Evolutionary conservation across 2,888 invertebrate species (phyloP), one percentile per base, ranked within the genome.

Genomic region (Dasysyrphus albostriatus): DNA sequence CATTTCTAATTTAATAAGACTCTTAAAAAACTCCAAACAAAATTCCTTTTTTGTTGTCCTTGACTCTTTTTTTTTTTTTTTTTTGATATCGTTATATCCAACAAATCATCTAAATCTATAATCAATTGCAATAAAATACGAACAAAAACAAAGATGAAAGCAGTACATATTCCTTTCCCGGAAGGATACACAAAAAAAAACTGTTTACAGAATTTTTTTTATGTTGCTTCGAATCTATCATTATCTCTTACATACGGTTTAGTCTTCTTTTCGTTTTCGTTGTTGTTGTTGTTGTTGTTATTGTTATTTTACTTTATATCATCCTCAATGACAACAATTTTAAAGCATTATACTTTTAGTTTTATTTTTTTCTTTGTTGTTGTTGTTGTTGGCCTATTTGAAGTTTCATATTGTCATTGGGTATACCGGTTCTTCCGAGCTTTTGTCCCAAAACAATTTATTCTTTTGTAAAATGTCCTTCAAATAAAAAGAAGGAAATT

Each of bases 301-400:
- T 37, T 56, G 6, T 42, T 51, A 4, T 34, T 42, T 79, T 78
- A 24, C 69, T 42, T 77, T 70, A 74, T 82, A 82, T 78, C 77
- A 73, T 74, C 69, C 77, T 74, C 83, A 83, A 83, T 77, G 75
- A 58, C 70, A 70, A 83, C 78, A 87, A 83, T 87, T 87, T 74
- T 56, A 65, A 80, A 81, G 72, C 54, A 73, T 81, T 84, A 72
- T 44, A 49, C 34, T 67, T 80, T 63, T 80, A 29, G 14, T 44
- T 58, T 44, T 69, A 58, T 69, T 58, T 54, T 37, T 49, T 12
- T 58, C 29, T 16, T 24, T 16, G 14, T n/a, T 39, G 5, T 32
- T 69, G 69, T 42, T 39, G 59, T 72, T 72, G 54, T 24, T 58
- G 42, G 3, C 14, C 58, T n/a, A 56, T 58, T 56, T 49, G 44